Percentiles rank a stretch among this genome's conserved stretches.
Evolutionary conservation across 2,888 invertebrate species (phyloP).

Genomic region (Ferrisia virgata): DNA sequence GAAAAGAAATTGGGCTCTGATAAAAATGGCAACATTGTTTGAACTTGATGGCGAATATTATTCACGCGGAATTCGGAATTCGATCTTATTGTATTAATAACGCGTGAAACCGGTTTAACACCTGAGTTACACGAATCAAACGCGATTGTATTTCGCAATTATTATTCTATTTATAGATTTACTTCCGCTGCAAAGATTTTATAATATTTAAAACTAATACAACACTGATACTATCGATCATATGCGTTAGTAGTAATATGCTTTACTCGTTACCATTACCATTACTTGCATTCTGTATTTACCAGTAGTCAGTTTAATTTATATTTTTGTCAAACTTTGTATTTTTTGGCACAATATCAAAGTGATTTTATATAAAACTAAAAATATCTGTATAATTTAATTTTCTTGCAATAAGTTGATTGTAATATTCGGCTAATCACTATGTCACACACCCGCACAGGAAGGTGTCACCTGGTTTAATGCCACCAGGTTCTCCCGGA

Average conservation of each 20-base stretch:
- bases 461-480: constrained; percentile 62
- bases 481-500: constrained; percentile 62
- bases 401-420: not conserved
- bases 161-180: constrained; percentile 13
- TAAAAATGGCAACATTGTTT: not conserved
- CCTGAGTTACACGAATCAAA: not conserved
- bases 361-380: constrained; percentile 3
- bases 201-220: not conserved
- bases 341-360: not conserved
- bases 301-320: constrained; percentile 2
- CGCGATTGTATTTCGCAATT: not conserved
- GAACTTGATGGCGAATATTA: not conserved
- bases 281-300: not conserved
- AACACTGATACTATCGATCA: constrained; percentile 25
- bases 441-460: constrained; percentile 52
- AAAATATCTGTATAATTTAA: constrained; percentile 15
- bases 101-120: constrained; percentile 1
- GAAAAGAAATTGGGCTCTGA: not conserved
- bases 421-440: not conserved
- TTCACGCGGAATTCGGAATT: not conserved
- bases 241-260: no score
- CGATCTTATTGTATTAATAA: not conserved
- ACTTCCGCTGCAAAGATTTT: constrained; percentile 1
- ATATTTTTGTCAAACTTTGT: not conserved
- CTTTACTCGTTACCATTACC: not conserved